Conservation (phyloP, 2,888 invertebrate genomes). For the Ischnura elegans region DNA sequence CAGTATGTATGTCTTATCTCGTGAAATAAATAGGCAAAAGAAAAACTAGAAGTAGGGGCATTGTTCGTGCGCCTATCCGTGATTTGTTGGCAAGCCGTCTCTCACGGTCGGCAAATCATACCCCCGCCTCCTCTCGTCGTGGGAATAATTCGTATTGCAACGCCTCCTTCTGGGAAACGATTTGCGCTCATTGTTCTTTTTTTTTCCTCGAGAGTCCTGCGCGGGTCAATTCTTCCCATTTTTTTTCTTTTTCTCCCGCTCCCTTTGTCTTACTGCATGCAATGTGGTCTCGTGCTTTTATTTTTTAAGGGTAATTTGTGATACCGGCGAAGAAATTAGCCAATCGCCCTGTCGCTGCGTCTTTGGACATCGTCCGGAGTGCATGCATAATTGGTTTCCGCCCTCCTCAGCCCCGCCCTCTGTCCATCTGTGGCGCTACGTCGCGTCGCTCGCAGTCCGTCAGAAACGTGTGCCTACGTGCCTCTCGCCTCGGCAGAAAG, state of each 20-base stretch:
- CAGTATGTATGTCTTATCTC: not conserved
- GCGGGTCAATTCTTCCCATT: not conserved
- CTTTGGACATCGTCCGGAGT: no score
- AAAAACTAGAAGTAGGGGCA: not conserved
- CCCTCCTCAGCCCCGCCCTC: no score
- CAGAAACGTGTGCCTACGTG: no score
- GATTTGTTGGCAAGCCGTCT: not conserved
- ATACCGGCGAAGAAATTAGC: no score
- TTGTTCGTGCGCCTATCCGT: not conserved
- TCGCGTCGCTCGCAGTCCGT: no score
- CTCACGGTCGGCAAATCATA: not conserved
- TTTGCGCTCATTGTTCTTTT: not conserved
- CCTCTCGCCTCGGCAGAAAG: no score
- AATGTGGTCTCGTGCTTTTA: not conserved
- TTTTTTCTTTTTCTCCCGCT: not conserved
- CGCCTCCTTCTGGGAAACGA: not conserved
- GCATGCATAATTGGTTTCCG: no score
- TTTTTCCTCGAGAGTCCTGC: not conserved
- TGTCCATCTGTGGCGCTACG: no score
- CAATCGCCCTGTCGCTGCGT: no score
- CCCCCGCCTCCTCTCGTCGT: not conserved
- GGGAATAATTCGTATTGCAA: conserved; percentile 9
- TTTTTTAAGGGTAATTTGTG: not conserved
- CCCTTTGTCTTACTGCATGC: not conserved
- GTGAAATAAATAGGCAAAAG: not conserved